phyloP scores from a whole-genome alignment of 2,888 invertebrate species.

The Pheosia tremula region DNA sequence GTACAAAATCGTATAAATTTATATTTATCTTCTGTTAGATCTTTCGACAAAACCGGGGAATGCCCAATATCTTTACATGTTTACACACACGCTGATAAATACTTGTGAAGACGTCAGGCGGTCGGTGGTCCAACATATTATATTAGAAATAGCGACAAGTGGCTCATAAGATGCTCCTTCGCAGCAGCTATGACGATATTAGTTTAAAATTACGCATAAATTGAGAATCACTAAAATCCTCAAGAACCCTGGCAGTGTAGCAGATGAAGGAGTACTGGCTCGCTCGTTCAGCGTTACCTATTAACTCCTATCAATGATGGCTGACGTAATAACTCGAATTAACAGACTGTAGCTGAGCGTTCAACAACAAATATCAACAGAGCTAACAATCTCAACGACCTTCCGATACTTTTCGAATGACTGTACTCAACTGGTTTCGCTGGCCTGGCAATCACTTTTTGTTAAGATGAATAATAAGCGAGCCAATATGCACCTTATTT shows the following conservation, averaged over 20 bases:
- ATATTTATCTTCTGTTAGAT: not conserved
- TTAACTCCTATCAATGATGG: not conserved
- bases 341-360: not conserved
- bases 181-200: not conserved
- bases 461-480: slow-evolving; percentile 7
- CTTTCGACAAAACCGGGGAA: slow-evolving; percentile 5
- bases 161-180: not conserved
- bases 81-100: not conserved
- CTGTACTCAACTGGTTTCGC: slow-evolving; percentile 33
- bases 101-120: not conserved
- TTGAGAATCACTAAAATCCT: not conserved
- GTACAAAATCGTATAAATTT: no score
- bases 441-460: slow-evolving; percentile 36
- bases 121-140: not conserved
- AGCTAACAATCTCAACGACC: slow-evolving; percentile 35
- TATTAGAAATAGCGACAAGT: not conserved
- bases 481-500: slow-evolving; percentile 21
- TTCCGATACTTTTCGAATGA: slow-evolving; percentile 49
- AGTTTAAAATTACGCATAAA: not conserved
- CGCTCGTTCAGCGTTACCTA: no score
- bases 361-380: not conserved
- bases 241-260: no score
- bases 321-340: not conserved
- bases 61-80: not conserved
- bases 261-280: no score